Percentiles rank a stretch among this genome's conserved stretches.
phyloP scores from a whole-genome alignment of 2,113 vertebrate genomes.

The Oostethus manadensis region DNA sequence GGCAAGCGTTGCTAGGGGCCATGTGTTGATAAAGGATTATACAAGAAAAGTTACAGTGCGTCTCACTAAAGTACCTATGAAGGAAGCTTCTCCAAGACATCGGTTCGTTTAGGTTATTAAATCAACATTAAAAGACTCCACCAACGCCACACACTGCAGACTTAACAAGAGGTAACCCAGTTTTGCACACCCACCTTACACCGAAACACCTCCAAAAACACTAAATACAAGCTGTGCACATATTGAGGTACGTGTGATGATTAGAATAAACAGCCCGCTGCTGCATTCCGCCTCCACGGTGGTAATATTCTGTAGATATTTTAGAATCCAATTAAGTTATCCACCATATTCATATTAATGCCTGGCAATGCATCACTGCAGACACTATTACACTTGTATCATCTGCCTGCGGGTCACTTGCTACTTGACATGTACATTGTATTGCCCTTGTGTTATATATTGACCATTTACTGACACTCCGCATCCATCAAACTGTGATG shows the following conservation, averaged over 20 bases:
- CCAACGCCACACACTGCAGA: conserved; percentile 1
- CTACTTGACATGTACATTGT: too few relatives aligned
- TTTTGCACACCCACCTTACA: background rate
- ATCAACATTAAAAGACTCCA: background rate
- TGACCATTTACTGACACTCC: too few relatives aligned
- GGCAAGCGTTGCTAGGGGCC: conserved; percentile 34
- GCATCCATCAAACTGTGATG: too few relatives aligned
- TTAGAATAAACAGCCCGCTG: background rate
- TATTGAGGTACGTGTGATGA: too few relatives aligned
- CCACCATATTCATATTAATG: background rate
- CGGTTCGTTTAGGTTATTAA: background rate
- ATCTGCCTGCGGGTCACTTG: too few relatives aligned
- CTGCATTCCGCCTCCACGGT: background rate
- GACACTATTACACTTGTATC: too few relatives aligned
- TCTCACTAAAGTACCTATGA: conserved; percentile 13
- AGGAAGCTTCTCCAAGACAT: background rate
- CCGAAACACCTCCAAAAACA: background rate
- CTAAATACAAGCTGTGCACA: too few relatives aligned
- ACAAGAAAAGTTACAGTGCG: conserved; percentile 29
- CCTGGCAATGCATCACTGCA: too few relatives aligned
- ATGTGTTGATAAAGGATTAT: conserved; percentile 33
- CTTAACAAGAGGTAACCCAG: background rate
- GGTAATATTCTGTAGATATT: background rate
- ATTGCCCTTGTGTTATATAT: too few relatives aligned
- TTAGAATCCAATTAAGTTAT: background rate